Percentiles rank a stretch among this genome's conserved stretches.
phyloP scores from a whole-genome alignment of 2,888 invertebrate genomes.

The Pristionchus maxplancki region DNA sequence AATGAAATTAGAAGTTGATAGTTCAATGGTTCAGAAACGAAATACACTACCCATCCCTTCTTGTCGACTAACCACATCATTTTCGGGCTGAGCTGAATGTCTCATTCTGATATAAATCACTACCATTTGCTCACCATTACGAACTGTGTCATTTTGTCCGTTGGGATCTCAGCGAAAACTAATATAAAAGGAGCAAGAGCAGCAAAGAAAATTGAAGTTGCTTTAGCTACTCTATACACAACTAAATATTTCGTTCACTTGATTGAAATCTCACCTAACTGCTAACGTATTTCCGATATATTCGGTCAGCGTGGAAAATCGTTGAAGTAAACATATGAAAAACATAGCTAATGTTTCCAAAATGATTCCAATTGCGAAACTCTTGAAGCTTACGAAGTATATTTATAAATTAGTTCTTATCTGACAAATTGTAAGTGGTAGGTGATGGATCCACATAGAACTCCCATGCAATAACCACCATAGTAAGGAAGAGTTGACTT shows the following conservation, averaged over 20 bases:
- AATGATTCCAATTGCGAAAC: neutral
- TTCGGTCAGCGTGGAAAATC: neutral
- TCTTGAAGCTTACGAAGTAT: neutral
- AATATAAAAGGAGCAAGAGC: neutral
- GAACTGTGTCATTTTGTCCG: neutral
- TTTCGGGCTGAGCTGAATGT: neutral
- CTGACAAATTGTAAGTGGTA: neutral
- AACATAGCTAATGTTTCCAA: neutral
- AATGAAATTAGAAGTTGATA: neutral
- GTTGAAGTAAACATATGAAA: neutral
- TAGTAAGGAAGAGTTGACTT: slow-evolving; percentile 11
- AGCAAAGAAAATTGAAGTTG: neutral
- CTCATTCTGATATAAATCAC: too few species aligned
- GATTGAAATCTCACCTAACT: neutral
- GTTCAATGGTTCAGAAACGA: neutral
- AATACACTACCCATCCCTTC: neutral
- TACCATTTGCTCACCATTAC: neutral
- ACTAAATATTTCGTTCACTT: too few species aligned
- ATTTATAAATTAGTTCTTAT: too few species aligned
- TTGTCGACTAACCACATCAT: neutral
- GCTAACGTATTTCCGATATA: neutral
- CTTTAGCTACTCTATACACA: too few species aligned
- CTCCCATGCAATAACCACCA: slow-evolving; percentile 3
- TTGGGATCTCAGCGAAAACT: neutral
- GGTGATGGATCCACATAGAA: neutral